Evolutionary conservation across 2,888 invertebrate species (phyloP), one percentile per base, ranked within the genome.

Genomic region (Dione vanillae): DNA sequence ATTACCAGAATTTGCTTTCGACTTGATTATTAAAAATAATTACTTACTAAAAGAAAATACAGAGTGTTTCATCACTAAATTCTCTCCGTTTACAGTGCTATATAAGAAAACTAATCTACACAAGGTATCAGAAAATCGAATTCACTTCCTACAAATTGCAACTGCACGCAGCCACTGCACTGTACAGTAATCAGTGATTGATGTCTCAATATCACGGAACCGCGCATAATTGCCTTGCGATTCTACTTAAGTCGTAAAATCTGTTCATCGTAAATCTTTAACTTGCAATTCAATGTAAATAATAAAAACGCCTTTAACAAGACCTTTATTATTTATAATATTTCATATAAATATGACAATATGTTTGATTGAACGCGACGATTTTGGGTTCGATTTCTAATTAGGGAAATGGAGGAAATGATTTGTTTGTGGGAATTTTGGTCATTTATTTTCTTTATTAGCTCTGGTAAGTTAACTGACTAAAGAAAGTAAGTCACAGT

Each of bases 141-240:
- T 20, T n/a, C n/a, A n/a, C 20, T 12, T 10, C 59, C n/a, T 2
- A 5, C n/a, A 37, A 1, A n/a, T 45, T n/a, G 6, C 10, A 11
- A 16, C 12, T 43, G n/a, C 10, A 27, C n/a, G 43, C 61, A n/a
- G 9, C 7, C 35, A 61, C 45, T 61, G 27, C 45, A 35, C 61
- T 27, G n/a, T n/a, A 6, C 10, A 35, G 35, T 16, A 27, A 61
- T 52, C 52, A 67, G 61, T 70, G 70, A 70, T 70, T 70, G 70
- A 70, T 70, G 61, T 70, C 66, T 70, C 61, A 70, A 70, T 70
- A 70, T 66, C 70, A 70, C 70, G 66, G 61, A 70, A 61, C 65
- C 35, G 51, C 59, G 51, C 59, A 70, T 70, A 66, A 70, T 66
- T 66, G 65, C 54, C 41, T 61, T 20, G 65, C 64, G 59, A 54